Evolutionary conservation across 2,888 invertebrate species (phyloP).

Genomic region (Metallyticus violacea): DNA sequence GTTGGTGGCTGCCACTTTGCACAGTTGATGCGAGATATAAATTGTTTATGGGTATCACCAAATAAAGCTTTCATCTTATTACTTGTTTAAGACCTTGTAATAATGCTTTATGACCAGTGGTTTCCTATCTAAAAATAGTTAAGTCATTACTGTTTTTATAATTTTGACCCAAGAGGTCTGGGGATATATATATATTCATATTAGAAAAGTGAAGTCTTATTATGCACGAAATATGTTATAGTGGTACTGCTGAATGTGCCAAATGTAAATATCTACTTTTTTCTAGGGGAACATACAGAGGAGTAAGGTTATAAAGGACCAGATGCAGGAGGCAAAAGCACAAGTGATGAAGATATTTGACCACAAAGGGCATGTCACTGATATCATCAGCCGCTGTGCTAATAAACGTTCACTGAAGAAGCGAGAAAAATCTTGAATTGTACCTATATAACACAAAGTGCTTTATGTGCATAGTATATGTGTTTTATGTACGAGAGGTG

Average conservation of each 20-base stretch:
- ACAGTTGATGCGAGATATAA: too few species aligned
- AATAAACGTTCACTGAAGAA: slow-evolving; percentile 92
- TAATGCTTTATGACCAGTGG: too few species aligned
- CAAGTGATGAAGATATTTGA: slow-evolving; percentile 89
- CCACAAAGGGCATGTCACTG: slow-evolving; percentile 83
- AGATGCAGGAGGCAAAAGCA: slow-evolving; percentile 82
- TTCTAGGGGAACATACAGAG: slow-evolving; percentile 90
- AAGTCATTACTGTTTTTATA: too few species aligned
- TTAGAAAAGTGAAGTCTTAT: too few species aligned
- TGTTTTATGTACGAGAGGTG: neutral
- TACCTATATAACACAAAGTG: neutral
- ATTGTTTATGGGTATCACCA: too few species aligned
- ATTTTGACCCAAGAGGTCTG: too few species aligned
- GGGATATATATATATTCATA: too few species aligned
- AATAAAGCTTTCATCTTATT: too few species aligned
- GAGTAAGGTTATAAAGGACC: slow-evolving; percentile 88
- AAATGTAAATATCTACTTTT: slow-evolving; percentile 24
- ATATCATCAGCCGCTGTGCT: slow-evolving; percentile 86
- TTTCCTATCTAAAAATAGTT: too few species aligned
- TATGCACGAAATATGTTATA: neutral
- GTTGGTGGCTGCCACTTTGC: too few species aligned
- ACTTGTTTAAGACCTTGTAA: too few species aligned
- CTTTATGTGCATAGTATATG: neutral
- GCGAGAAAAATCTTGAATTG: slow-evolving; percentile 58
- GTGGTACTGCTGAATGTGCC: neutral